phyloP scores from a whole-genome alignment of 2,888 invertebrate genomes.

The Agriopis marginaria region DNA sequence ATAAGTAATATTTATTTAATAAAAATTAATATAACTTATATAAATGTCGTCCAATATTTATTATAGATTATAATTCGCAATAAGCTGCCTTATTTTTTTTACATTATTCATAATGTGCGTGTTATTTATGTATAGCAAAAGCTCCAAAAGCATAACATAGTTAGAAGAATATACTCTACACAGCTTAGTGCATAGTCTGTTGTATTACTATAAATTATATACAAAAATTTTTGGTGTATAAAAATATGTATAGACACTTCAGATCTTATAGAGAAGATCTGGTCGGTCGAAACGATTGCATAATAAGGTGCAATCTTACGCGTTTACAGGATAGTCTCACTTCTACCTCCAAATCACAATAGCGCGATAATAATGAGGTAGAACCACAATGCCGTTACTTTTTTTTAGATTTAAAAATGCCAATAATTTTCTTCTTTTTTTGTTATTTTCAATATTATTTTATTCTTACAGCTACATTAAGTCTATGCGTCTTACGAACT shows the following conservation, averaged over 20 bases:
- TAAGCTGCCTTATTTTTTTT: slow-evolving; percentile 76
- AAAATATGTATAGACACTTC: slow-evolving; percentile 81
- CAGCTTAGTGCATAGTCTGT: slow-evolving; percentile 66
- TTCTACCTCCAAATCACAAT: slow-evolving; percentile 66
- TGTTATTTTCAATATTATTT: slow-evolving; percentile 57
- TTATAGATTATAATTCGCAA: slow-evolving; percentile 57
- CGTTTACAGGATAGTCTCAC: slow-evolving; percentile 83
- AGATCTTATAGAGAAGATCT: slow-evolving; percentile 79
- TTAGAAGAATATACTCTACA: slow-evolving; percentile 71
- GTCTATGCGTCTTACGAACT: slow-evolving; percentile 75
- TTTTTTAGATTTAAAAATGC: slow-evolving; percentile 51
- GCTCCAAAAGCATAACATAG: slow-evolving; percentile 75
- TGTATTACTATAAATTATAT: slow-evolving; percentile 75
- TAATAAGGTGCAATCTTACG: slow-evolving; percentile 73
- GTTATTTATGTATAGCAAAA: slow-evolving; percentile 70
- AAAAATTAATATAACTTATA: slow-evolving; percentile 76
- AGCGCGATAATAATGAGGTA: slow-evolving; percentile 63
- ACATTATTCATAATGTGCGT: slow-evolving; percentile 66
- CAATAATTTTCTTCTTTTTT: slow-evolving; percentile 55
- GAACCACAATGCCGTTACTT: slow-evolving; percentile 80
- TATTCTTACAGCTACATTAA: slow-evolving; percentile 74
- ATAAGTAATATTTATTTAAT: slow-evolving; percentile 72
- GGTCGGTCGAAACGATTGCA: slow-evolving; percentile 86
- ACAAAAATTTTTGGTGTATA: slow-evolving; percentile 81
- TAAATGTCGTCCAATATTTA: slow-evolving; percentile 66